Base-by-base conservation (phyloP, 2,888 invertebrate species). In the Oasisia sp. region DNA sequence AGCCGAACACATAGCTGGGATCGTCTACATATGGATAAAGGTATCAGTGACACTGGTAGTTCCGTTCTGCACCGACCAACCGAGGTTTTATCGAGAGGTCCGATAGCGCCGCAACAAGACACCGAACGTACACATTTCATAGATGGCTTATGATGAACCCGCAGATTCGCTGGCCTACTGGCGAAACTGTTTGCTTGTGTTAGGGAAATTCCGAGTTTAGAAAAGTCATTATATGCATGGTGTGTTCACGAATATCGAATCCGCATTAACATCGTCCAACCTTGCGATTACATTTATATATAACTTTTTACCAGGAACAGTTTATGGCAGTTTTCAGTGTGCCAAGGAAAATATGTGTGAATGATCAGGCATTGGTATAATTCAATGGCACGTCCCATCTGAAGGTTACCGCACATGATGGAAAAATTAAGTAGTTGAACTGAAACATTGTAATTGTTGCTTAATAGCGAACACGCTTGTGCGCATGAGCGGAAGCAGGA, bases 101-200 rank as follows among this genome's bases (percentile, higher is more conserved):
- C 27, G 74, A 74, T 74, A 74, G 5, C 27, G 74, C 74, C 7
- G 74, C 14, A 74, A 74, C 27, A 4, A 74, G 74, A 74, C 74
- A 27, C 74, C 74, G 27, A 74, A 19, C n/a, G 74, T 74, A n/a
- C 74, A 74, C 74, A 74, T 74, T 74, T 74, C 74, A 74, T 27
- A 74, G 74, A 74, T 74, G 74, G 19, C 74, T 27, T 74, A 74
- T 74, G 74, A 74, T 74, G 74, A 74, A 74, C 74, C 74, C 74
- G 7, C 27, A 27, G 74, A 74, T 74, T 74, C 74, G 74, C 7
- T 74, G 74, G 74, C 74, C 74, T 74, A 74, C 74, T 74, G 74
- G 74, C 74, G 27, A 19, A 74, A 27, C 74, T 74, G 74, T 74
- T 74, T 74, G 74, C 74, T 74, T 74, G 74, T 74, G 74, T 74